Base-by-base conservation (phyloP, 2,888 invertebrate genomes). In the Galeopsomyia nigrocyanea region DNA sequence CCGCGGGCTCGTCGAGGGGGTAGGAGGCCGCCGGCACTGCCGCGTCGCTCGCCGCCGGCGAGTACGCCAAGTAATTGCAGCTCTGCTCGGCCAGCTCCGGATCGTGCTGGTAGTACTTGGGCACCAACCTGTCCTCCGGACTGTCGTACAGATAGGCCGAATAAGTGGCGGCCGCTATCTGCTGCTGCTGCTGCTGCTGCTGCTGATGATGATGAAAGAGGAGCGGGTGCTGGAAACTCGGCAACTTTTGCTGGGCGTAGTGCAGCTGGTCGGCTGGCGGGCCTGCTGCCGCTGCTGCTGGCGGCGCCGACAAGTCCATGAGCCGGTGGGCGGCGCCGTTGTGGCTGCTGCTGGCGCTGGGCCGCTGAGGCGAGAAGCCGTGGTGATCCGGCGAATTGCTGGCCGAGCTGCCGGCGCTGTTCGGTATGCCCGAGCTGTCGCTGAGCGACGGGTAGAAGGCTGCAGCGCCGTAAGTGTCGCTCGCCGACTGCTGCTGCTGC, bases 331-430 rank as follows among this genome's bases (percentile, higher is more conserved):
- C 50, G 7, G 13, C 46, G 26, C 26, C n/a, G n/a, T n/a, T n/a
- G n/a, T n/a, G n/a, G n/a, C n/a, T n/a, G n/a, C n/a, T n/a, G n/a
- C n/a, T n/a, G n/a, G n/a, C n/a, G 0, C 78, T 80, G 3, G 84
- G 80, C 39, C 5, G 1, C 10, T 10, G 39, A 1, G 39, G 39
- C 0, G 85, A 82, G 0, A 82, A 80, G 72, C 81, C 83, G 22
- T 71, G 64, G 53, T 79, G 80, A 51, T 82, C 76, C 0, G 85
- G 84, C 9, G 85, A 84, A 46, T 82, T 84, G 57, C 84, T 83
- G 0, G 83, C 81, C 0, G 85, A 85, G 70, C 84, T 85, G 19
- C 81, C 83, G 13, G 80, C 83, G 68, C 83, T 83, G 66, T 83
- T 81, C 0, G 83, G 82, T 10, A 83, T 80, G 0, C 83, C 83